Evolutionary conservation across 2,888 invertebrate genomes (phyloP).

Genomic region (Apocheima hispidaria): DNA sequence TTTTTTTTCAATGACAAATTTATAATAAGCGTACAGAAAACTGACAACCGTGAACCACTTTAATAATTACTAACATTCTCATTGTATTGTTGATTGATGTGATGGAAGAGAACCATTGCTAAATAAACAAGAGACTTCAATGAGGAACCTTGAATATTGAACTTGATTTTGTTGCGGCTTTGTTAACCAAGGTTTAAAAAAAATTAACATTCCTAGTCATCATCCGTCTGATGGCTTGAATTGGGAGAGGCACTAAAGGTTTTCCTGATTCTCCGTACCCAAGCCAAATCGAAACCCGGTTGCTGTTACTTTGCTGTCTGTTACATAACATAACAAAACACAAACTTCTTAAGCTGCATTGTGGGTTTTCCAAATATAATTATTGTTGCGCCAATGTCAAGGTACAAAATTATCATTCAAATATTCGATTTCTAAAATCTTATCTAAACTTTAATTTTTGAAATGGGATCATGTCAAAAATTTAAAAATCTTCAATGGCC

Average conservation of each 20-base stretch:
- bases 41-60: conserved; percentile 7
- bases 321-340: too few species aligned
- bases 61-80: background rate
- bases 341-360: too few species aligned
- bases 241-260: too few species aligned
- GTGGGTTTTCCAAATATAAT: too few species aligned
- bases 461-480: background rate
- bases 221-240: too few species aligned
- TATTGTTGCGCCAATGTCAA: background rate
- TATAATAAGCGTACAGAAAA: background rate
- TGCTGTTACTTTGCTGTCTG: too few species aligned
- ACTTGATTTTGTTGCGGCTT: background rate
- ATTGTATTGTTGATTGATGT: background rate
- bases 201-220: background rate
- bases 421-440: background rate
- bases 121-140: background rate
- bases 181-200: background rate
- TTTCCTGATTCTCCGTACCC: too few species aligned
- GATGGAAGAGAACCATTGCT: background rate
- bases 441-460: background rate
- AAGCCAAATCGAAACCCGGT: too few species aligned
- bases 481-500: background rate
- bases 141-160: conserved; percentile 11
- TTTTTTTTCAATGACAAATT: conserved; percentile 10
- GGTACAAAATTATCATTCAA: background rate